Evolutionary conservation across 2,113 vertebrate species (phyloP), one percentile per base, ranked within the genome.

Genomic region (Hippocampus mohnikei): DNA sequence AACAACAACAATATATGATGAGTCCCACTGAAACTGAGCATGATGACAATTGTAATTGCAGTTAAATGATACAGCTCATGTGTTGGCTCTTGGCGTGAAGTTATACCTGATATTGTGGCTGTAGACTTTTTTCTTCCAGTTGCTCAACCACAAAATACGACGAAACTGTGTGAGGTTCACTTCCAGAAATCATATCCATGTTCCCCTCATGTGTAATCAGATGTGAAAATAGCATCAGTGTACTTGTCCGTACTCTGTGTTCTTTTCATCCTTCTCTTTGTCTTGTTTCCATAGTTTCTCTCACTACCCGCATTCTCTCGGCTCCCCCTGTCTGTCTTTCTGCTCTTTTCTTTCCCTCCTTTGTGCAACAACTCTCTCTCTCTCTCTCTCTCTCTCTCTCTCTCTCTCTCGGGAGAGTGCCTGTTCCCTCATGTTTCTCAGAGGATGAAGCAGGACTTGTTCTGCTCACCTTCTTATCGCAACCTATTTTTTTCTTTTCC

Each of bases 151-250:
- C 46, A 4, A 50, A 50, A 2, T 1, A 7, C 18, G 18, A 21
- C 18, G 46, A 50, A 50, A 50, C 16, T 50, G 5, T 15, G 46
- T 20, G 46, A 50, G 3, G 46, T 50, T 50, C 46, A 16, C 16
- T 4, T 50, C 44, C 15, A 50, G 53, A 3, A 18, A 23, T 3
- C 5, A 18, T 50, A 7, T 50, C 18, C 15, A 4, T 13, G n/a
- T 56, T 69, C 40, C 37, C 77, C 70, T 77, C 72, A 46, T 70
- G 81, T 81, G 69, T 67, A 78, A 81, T 74, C 78, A 72, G 66
- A 71, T 79, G 72, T 71, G 68, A 71, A 81, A 87, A 82, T 70
- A 61, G 69, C 68, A 52, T 70, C 65, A 5, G 46, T 48, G 46
- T 48, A 48, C 46, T 1, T 40, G 56, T 61, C 42, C 12, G 11